phyloP scores from a whole-genome alignment of 2,113 vertebrate genomes.

The Xiphias gladius region DNA sequence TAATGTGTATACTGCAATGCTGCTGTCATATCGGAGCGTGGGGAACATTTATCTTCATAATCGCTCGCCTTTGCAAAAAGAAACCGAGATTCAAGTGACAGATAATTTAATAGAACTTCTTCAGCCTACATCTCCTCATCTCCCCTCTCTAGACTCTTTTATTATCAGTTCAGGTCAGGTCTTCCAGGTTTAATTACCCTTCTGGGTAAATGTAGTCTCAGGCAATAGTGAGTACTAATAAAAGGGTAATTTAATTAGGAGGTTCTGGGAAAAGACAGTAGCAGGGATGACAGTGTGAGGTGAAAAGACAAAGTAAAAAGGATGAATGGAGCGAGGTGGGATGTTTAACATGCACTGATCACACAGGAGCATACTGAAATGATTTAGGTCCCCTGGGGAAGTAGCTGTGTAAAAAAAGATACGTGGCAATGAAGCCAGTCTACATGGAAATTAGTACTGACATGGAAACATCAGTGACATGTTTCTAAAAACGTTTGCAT shows the following conservation, averaged over 20 bases:
- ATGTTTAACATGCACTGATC: slow-evolving; percentile 37
- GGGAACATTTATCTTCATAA: slow-evolving; percentile 20
- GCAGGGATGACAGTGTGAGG: slow-evolving; percentile 6
- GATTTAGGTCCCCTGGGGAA: background rate
- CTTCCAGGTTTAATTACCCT: slow-evolving; percentile 63
- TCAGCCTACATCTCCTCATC: background rate
- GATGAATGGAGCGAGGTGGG: background rate
- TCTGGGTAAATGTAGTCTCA: slow-evolving; percentile 61
- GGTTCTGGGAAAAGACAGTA: background rate
- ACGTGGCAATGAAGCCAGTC: no score
- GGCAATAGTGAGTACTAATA: slow-evolving; percentile 59
- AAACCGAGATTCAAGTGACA: slow-evolving; percentile 20
- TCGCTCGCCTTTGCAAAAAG: background rate
- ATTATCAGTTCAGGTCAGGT: slow-evolving; percentile 44
- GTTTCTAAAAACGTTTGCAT: background rate
- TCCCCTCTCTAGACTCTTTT: slow-evolving; percentile 7
- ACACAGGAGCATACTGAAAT: slow-evolving; percentile 30
- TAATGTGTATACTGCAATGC: slow-evolving; percentile 1
- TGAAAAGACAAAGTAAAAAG: slow-evolving; percentile 32
- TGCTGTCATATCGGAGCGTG: slow-evolving; percentile 2
- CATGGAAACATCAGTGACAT: background rate
- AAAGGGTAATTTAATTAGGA: slow-evolving; percentile 71
- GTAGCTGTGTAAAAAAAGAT: background rate
- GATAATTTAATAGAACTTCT: slow-evolving; percentile 25
- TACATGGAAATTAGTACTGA: background rate